Conservation (phyloP, 2,797 vertebrate species). For the Bufotes viridis region DNA sequence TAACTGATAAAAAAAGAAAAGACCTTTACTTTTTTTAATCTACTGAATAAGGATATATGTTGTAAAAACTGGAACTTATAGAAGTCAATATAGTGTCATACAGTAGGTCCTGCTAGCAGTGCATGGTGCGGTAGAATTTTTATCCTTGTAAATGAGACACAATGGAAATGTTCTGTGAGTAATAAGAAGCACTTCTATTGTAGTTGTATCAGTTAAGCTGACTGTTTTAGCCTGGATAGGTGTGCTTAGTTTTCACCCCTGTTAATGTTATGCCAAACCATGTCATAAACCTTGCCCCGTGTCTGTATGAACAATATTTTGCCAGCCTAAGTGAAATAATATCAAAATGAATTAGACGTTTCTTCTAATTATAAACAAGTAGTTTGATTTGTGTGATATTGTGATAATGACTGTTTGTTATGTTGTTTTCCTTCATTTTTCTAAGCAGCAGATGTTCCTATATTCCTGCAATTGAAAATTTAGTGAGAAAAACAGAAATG, state of each 20-base stretch:
- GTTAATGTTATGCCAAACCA: not conserved
- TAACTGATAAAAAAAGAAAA: not conserved
- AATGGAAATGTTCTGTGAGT: not conserved
- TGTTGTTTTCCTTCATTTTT: not conserved
- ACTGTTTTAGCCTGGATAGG: not conserved
- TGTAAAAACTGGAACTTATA: too few relatives aligned
- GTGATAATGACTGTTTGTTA: not conserved
- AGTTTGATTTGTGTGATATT: not conserved
- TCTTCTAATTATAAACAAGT: not conserved
- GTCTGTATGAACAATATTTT: not conserved
- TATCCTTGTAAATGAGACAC: not conserved
- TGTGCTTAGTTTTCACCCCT: not conserved
- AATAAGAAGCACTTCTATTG: not conserved
- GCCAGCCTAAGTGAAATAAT: too few relatives aligned
- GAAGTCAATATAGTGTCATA: not conserved
- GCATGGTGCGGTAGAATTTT: too few relatives aligned
- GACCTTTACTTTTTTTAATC: not conserved
- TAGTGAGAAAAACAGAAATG: not conserved
- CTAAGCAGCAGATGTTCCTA: not conserved
- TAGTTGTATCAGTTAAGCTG: not conserved
- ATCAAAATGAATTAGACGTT: not conserved
- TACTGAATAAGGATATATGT: not conserved
- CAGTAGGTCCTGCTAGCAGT: not conserved
- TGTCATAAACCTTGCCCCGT: not conserved
- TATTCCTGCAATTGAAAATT: not conserved